Percentiles rank a stretch among this genome's conserved stretches.
phyloP scores from a whole-genome alignment of 2,888 invertebrate genomes.

The Caradrina kadenii region DNA sequence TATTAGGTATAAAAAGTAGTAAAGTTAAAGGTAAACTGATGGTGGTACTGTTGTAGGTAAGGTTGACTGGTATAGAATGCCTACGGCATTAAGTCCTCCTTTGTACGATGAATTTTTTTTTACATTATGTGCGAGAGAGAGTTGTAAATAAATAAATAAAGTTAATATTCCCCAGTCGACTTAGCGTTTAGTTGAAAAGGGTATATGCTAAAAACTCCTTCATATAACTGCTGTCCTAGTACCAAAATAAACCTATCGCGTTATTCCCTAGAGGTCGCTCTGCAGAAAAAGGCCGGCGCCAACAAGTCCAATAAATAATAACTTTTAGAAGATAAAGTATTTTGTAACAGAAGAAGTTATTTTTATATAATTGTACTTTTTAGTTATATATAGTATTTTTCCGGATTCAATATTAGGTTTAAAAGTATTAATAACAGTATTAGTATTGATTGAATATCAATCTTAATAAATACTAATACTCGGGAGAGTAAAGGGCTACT shows the following conservation, averaged over 20 bases:
- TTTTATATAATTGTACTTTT: neutral
- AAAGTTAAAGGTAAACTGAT: too few species aligned
- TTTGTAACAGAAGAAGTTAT: neutral
- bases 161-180: neutral
- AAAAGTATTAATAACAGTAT: too few species aligned
- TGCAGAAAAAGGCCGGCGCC: slow-evolving; percentile 23
- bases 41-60: too few species aligned
- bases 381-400: neutral
- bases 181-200: neutral
- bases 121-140: too few species aligned
- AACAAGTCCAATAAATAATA: slow-evolving; percentile 23
- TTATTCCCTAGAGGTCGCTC: slow-evolving; percentile 8
- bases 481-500: neutral
- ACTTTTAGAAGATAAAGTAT: slow-evolving; percentile 7
- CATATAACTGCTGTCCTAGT: slow-evolving; percentile 3
- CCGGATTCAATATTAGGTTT: neutral
- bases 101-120: too few species aligned
- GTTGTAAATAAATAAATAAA: too few species aligned
- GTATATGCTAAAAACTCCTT: slow-evolving; percentile 3
- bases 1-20: neutral
- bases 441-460: too few species aligned
- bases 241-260: slow-evolving; percentile 11
- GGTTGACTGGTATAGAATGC: too few species aligned
- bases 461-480: too few species aligned
- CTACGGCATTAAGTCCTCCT: too few species aligned